phyloP scores from a whole-genome alignment of 2,797 vertebrate species.

The Leuciscus waleckii region DNA sequence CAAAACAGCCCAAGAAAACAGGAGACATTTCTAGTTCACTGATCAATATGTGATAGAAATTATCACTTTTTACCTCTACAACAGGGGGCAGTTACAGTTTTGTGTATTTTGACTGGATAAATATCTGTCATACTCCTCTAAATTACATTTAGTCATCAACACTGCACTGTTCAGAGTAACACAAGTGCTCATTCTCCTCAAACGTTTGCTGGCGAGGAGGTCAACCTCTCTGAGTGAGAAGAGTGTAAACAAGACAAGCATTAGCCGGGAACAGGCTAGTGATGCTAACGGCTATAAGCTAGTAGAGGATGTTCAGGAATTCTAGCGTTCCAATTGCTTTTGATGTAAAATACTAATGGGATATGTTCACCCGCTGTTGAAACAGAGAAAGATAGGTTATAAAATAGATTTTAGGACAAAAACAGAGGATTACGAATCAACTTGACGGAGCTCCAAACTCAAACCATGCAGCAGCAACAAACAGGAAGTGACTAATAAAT shows the following conservation, averaged over 20 bases:
- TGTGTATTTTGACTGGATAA: not conserved
- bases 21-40: not conserved
- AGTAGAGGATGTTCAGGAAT: not conserved
- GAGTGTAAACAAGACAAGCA: not conserved
- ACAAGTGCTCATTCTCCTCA: not conserved
- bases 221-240: not conserved
- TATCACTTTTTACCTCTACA: not conserved
- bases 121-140: not conserved
- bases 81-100: not conserved
- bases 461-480: not conserved
- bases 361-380: not conserved
- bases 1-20: not conserved
- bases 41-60: not conserved
- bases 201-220: not conserved
- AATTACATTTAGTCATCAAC: conserved; percentile 7
- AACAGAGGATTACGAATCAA: not conserved
- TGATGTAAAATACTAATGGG: not conserved
- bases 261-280: too few species aligned
- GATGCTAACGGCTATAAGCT: too few species aligned
- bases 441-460: not conserved
- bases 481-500: not conserved
- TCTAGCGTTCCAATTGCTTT: not conserved
- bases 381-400: not conserved
- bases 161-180: not conserved
- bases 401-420: not conserved